Evolutionary conservation across 2,888 invertebrate species (phyloP), one percentile per base, ranked within the genome.

Genomic region (Blastobasis lacticolella): DNA sequence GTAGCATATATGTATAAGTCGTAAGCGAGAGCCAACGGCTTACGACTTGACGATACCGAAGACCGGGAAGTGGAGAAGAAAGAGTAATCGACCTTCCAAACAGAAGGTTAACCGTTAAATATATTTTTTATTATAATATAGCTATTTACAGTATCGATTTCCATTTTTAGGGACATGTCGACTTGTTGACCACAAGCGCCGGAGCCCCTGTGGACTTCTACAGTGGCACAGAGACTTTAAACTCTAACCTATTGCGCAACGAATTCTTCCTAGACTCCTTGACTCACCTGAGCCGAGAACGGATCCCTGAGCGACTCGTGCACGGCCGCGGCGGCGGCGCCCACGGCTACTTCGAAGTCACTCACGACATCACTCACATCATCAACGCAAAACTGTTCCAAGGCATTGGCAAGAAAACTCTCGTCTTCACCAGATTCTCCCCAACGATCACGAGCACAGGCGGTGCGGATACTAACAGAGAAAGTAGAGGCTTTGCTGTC

Each of bases 281-380:
- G 60, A 89, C 93, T 0, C 94, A 95, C 69, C 95, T 97, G 65
- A 91, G 92, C 67, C 88, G 96, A 38, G 97, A 97, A 75, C 90
- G 97, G 49, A 97, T 97, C 61, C 97, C 97, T 0, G 97, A 97
- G 73, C 90, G 97, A 59, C 93, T 97, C 0, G 96, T 96, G 0
- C 97, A 97, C 74, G 97, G 97, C 0, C 97, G 97, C 79, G 97
- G 96, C 56, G 95, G 93, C 43, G 96, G 94, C n/a, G 95, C 94
- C 4, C 95, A 94, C 70, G 95, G 94, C 0, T 94, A 93, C 66
- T 95, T 96, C 62, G 94, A 95, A 79, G 93, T 95, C 5, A 95
- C 95, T 0, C 92, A 95, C 63, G 95, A 96, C 69, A 93, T 96
- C 54, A 89, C 90, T 4, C 90, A 93, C 64, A 94, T 94, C 66